Base-by-base conservation (phyloP, 1,140 invertebrate species). In the Caenorhabditis latens region DNA sequence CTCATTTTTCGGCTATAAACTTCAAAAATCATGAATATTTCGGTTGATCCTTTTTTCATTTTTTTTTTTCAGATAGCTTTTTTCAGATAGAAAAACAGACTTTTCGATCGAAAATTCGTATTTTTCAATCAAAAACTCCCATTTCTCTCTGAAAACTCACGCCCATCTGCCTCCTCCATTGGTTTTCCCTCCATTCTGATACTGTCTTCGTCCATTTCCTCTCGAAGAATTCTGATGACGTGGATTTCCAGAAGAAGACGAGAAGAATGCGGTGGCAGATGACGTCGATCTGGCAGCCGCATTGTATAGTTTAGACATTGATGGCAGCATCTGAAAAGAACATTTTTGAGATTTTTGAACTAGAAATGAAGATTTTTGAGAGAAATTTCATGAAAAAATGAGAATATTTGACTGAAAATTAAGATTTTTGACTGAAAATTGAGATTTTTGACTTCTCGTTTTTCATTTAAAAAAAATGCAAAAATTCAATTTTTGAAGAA, bases 251-350 rank as follows among this genome's bases (percentile, higher is more conserved):
- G 53, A 11, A 42, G 53, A 53, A 14, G 82, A 58, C 2, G 82
- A 84, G 53, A 84, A 42, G 32, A 63, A 63, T 2, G 61, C 61
- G 19, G 55, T 58, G 42, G 57, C 48, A 9, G 50, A 16, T 13
- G 50, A 42, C 4, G 9, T 58, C 11, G 53, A 19, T 21, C 55
- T 14, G 55, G 46, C 53, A 2, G 79, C 50, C 2, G 55, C 11
- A 4, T 8, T 32, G 6, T 40, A 57, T 0, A 61, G 16, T 42
- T 21, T 57, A 6, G 53, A n/a, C 14, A 61, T 21, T 19, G 53
- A 42, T 11, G 57, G 19, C 32, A 61, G 57, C 82, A 84, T 84
- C 82, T 84, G 53, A 24, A 83, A 19, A 83, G 19, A 14, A 63
- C n/a, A 32, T 0, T 40, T 32, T 2, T 9, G 58, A 9, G 6